Base-by-base conservation (phyloP, 2,888 invertebrate genomes). In the Coelinius sp. region DNA sequence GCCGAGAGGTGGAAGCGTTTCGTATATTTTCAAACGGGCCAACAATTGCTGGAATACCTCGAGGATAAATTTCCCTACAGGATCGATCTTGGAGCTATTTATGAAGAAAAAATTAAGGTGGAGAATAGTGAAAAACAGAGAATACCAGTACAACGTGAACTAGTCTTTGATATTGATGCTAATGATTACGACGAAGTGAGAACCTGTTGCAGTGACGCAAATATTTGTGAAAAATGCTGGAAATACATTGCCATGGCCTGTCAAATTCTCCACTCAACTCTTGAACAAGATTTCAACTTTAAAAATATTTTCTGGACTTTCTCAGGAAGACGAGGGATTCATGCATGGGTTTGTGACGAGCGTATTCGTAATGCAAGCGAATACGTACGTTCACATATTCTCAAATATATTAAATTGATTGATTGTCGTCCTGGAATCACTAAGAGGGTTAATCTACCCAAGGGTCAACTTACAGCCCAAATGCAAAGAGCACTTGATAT, bases 81-180 rank as follows among this genome's bases (percentile, higher is more conserved):
- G n/a, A n/a, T n/a, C n/a, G n/a, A n/a, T n/a, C n/a, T n/a, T n/a
- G n/a, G n/a, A n/a, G n/a, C n/a, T n/a, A n/a, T n/a, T n/a, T n/a
- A n/a, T n/a, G n/a, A n/a, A n/a, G n/a, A n/a, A n/a, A n/a, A n/a
- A n/a, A n/a, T n/a, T n/a, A n/a, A n/a, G n/a, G n/a, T n/a, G n/a
- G n/a, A n/a, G n/a, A 31, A 31, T 31, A 3, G 31, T 7, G 31
- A 31, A 17, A 27, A 70, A 35, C 76, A 76, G 31, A n/a, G 24
- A 1, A 20, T 24, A 24, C 81, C 86, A 0, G 56, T 92, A 17
- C 92, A 95, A 81, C 94, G 96, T 85, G 99, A 99, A 89, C 89
- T 99, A 10, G 97, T 99, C 0, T 97, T 99, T 89, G 99, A 99
- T 91, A 99, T 99, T 82, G 99, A 99, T 91, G 94, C 99, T 91